Base-by-base conservation (phyloP, 1,140 invertebrate species). In the Drosophila watanabei region DNA sequence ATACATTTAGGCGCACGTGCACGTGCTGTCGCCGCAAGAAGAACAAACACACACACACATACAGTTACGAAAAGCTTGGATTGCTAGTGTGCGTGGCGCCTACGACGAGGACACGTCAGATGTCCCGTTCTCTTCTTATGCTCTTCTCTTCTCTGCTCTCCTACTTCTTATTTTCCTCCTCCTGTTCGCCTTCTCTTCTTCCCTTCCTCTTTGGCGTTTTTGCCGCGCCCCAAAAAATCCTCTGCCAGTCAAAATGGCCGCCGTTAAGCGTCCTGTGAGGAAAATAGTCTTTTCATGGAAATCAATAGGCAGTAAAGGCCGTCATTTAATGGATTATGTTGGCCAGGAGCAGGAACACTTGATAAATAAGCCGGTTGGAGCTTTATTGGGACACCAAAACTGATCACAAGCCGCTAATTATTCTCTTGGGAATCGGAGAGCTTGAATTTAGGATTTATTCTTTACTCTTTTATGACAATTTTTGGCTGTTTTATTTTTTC, bases 1-100 rank as follows among this genome's bases (percentile, higher is more conserved):
- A 81, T 82, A 79, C 72, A 83, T 76, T 88, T 57, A 54, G 64
- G 60, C 66, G 68, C 84, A 88, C 84, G 83, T 87, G 82, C 83
- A 83, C 77, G 78, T 84, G 78, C 62, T 45, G 63, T 51, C 46
- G 61, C 54, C 45, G 49, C 48, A 48, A 65, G 35, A 70, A 49
- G 48, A 28, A 52, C 30, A 52, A 18, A 65, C 52, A 60, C 43
- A 78, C 39, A 37, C 45, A 51, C 28, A 43, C 9, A 59, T 45
- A 57, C 54, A 49, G 32, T 39, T 4, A 35, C 14, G 41, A 39
- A 16, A 46, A 48, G 51, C 45, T 66, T 45, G 24, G 4, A 3
- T n/a, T 52, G 51, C 24, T 37, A 75, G 68, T 75, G 39, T 73
- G 69, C 69, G 68, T 60, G 49, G 69, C 69, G 69, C 64, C 68